Evolutionary conservation across 2,113 vertebrate genomes (phyloP), one percentile per base, ranked within the genome.

Genomic region (Vulpes vulpes): DNA sequence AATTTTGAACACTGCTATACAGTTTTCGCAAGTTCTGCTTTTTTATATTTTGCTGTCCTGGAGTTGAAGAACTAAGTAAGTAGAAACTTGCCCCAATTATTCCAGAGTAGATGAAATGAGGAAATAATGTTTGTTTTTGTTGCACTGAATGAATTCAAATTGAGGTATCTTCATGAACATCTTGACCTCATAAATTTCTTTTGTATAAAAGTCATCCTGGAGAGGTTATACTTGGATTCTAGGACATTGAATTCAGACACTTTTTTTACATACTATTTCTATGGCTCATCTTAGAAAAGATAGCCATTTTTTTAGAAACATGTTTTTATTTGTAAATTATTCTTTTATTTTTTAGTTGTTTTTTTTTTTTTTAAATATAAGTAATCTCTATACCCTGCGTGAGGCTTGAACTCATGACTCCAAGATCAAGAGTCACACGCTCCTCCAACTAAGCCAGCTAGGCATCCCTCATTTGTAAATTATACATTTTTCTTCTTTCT

Each of bases 81-180:
- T 55, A 85, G 71, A 84, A 89, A 64, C n/a, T 71, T 95, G 14
- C 20, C 43, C 60, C 71, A 69, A 4, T 20, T 76, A 35, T 92
- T 76, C 38, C 76, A 22, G 25, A 69, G 11, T 53, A 80, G 81
- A 32, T 62, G 25, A 62, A 71, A 95, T 84, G 27, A 57, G n/a
- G 69, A 95, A 85, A 78, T 82, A 51, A 55, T 84, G 30, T 35
- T 92, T 94, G 49, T 78, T 79, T 76, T 89, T 95, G 60, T 79
- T 84, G 3, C 92, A 57, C 7, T 10, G 23, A 83, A 67, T 27
- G 20, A 78, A 43, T 71, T 95, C 17, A 32, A 71, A 22, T 71
- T 25, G 49, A 76, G n/a, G 51, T 85, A 43, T 57, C 60, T 64
- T 84, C 60, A 83, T 78, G 57, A 64, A 89, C 1, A 7, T 57